Conservation (phyloP, 2,797 vertebrate species). For the Syndactyla subalaris region DNA sequence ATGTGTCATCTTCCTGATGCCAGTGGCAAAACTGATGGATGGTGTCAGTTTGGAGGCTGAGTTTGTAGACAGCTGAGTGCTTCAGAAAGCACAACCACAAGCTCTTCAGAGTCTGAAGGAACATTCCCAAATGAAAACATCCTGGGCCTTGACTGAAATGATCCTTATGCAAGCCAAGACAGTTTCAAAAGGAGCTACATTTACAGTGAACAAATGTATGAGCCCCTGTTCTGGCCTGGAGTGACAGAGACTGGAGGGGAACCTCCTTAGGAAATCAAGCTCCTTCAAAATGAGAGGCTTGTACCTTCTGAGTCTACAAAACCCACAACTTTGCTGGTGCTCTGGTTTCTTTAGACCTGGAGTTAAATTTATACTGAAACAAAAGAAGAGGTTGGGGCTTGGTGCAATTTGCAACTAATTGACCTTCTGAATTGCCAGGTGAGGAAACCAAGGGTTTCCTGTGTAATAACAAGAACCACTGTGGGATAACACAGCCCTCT, state of each 20-base stretch:
- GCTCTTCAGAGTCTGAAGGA: neutral
- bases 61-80: neutral
- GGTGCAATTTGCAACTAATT: neutral
- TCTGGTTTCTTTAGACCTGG: neutral
- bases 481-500: neutral
- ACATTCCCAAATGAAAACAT: neutral
- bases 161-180: neutral
- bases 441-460: neutral
- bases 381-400: neutral
- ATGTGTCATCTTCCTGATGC: neutral
- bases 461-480: neutral
- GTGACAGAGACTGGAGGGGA: neutral
- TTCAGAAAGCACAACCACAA: neutral
- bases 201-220: neutral
- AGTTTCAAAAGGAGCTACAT: neutral
- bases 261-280: neutral
- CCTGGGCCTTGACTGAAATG: neutral
- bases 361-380: neutral
- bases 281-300: neutral
- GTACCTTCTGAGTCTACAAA: neutral
- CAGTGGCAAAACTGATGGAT: neutral
- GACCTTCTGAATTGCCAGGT: neutral
- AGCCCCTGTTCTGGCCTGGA: neutral
- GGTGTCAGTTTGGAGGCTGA: neutral
- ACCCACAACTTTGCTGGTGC: neutral